Conservation (phyloP, 1,140 invertebrate genomes). For the Saxidomus purpurata region DNA sequence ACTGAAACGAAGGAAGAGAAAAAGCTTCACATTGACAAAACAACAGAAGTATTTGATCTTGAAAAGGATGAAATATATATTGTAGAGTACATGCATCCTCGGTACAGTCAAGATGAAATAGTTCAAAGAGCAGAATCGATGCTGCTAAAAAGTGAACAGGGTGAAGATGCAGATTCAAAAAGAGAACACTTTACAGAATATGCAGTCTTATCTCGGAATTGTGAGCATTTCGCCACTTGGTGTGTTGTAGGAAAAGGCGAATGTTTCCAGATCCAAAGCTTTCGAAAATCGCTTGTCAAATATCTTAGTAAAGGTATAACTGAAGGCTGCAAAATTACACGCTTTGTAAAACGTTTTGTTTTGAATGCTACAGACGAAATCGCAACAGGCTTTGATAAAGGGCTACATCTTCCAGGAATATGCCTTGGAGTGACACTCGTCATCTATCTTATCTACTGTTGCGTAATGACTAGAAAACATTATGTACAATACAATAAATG, state of each 20-base stretch:
- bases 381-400: not conserved
- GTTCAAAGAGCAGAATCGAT: slow-evolving; percentile 39
- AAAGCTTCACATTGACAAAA: not conserved
- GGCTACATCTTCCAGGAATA: not conserved
- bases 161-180: too few relatives aligned
- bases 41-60: slow-evolving; percentile 27
- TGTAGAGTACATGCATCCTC: slow-evolving; percentile 15
- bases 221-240: slow-evolving; percentile 62
- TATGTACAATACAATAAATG: not conserved
- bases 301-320: not conserved
- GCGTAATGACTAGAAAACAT: not conserved
- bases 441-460: not conserved
- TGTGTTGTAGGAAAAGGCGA: slow-evolving; percentile 32
- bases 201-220: slow-evolving; percentile 23
- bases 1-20: not conserved
- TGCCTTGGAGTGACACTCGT: too few relatives aligned
- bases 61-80: slow-evolving; percentile 30
- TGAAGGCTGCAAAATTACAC: not conserved
- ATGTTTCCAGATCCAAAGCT: slow-evolving; percentile 41
- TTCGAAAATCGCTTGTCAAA: not conserved
- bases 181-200: slow-evolving; percentile 41
- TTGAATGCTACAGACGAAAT: slow-evolving; percentile 52
- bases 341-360: not conserved
- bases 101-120: slow-evolving; percentile 7
- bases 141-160: not conserved